A percentile compares a stretch with the other conserved stretches of the same genome.
Evolutionary conservation across 2,113 vertebrate genomes (phyloP).

Genomic region (Miniopterus natalensis): DNA sequence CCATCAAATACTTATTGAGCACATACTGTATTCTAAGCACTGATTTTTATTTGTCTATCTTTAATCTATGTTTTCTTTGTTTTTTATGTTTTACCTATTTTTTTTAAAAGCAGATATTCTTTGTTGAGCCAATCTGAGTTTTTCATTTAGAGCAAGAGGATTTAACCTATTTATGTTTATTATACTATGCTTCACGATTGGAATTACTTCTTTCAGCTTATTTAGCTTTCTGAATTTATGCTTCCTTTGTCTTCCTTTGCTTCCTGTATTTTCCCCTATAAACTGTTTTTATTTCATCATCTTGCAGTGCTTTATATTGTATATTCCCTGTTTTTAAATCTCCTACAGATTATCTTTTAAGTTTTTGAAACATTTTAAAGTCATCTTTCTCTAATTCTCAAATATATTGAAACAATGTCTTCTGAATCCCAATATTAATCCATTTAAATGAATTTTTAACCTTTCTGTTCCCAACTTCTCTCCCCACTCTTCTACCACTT

Average conservation of each 20-base stretch:
- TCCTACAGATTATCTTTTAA: background rate
- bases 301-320: background rate
- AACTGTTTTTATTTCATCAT: background rate
- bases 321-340: background rate
- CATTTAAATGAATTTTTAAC: background rate
- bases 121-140: background rate
- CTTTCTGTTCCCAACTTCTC: background rate
- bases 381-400: slow-evolving; percentile 3
- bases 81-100: background rate
- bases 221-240: slow-evolving; percentile 9
- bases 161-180: background rate
- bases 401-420: background rate
- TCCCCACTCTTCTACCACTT: background rate
- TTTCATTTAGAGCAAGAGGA: background rate
- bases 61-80: background rate
- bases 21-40: background rate
- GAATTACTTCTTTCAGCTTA: background rate
- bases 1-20: background rate
- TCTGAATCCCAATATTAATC: slow-evolving; percentile 11
- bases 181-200: background rate
- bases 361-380: background rate
- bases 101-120: background rate
- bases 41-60: background rate
- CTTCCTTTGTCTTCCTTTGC: background rate
- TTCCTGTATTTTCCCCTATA: background rate